These are phyloP conservation scores for Thymelicus lineola DNA, from an alignment of 2,888 invertebrate species.

Conservation along the genomic window DNA sequence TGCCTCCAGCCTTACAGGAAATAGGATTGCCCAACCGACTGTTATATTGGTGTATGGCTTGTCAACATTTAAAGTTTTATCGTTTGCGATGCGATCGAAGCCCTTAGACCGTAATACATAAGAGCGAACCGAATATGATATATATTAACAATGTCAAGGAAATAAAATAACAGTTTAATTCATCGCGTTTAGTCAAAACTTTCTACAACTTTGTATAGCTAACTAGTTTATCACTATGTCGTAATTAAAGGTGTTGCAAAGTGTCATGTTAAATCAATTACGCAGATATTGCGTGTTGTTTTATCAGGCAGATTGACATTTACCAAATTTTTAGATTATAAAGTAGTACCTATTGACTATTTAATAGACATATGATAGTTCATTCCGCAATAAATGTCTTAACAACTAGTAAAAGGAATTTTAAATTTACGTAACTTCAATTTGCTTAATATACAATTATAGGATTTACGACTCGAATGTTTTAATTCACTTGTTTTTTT, in stretches of 20 bases:
- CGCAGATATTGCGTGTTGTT: not conserved
- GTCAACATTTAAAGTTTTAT: not conserved
- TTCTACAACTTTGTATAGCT: not conserved
- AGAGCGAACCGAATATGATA: not conserved
- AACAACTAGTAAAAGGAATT: not conserved
- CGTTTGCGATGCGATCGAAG: not conserved
- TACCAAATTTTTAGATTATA: not conserved
- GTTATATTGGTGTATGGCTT: conserved; percentile 2
- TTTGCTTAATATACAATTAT: not conserved
- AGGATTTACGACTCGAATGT: not conserved
- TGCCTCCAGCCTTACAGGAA: conserved; percentile 27
- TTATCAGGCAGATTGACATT: not conserved
- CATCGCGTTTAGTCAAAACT: not conserved
- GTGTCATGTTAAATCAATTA: too few species aligned
- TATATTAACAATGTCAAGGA: not conserved
- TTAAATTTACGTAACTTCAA: not conserved
- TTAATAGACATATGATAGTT: not conserved
- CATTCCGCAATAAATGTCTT: not conserved
- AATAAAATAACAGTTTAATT: conserved; percentile 2
- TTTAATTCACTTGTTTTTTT: not conserved
- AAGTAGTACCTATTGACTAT: not conserved
- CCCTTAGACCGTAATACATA: not conserved
- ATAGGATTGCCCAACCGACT: conserved; percentile 19
- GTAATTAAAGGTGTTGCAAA: too few species aligned
- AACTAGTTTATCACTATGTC: not conserved